These are phyloP conservation scores for Siniperca knerii DNA, from an alignment of 2,113 vertebrate genomes.

Conservation along the genomic window DNA sequence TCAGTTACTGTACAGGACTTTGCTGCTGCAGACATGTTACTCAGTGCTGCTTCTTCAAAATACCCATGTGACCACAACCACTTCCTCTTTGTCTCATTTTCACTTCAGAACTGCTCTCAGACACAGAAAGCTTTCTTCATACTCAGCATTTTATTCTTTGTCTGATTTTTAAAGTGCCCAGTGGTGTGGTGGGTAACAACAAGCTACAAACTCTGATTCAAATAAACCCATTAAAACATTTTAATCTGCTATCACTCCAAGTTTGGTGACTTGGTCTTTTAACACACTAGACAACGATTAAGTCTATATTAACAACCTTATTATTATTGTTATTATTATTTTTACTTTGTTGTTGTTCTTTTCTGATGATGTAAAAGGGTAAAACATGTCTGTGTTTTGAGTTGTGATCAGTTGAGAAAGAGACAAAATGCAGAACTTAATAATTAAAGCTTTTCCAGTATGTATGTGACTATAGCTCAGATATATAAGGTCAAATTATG, in stretches of 20 bases:
- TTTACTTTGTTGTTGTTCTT: not conserved
- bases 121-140: not conserved
- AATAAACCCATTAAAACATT: not conserved
- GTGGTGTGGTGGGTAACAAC: not conserved
- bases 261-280: not conserved
- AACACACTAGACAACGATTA: not conserved
- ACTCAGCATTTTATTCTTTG: not conserved
- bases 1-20: not conserved
- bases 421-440: not conserved
- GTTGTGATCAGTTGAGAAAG: not conserved
- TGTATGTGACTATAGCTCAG: not conserved
- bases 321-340: no score
- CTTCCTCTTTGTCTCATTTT: conserved; percentile 13
- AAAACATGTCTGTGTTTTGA: not conserved
- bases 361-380: not conserved
- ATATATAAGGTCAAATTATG: not conserved
- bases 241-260: no score
- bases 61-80: not conserved
- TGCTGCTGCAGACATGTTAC: not conserved
- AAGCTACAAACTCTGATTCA: not conserved
- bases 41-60: not conserved
- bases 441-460: not conserved
- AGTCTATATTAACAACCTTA: not conserved
- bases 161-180: not conserved
- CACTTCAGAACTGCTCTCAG: not conserved